A percentile compares a stretch with the other conserved stretches of the same genome.
phyloP scores from a whole-genome alignment of 2,888 invertebrate genomes.

The Watsonalla binaria region DNA sequence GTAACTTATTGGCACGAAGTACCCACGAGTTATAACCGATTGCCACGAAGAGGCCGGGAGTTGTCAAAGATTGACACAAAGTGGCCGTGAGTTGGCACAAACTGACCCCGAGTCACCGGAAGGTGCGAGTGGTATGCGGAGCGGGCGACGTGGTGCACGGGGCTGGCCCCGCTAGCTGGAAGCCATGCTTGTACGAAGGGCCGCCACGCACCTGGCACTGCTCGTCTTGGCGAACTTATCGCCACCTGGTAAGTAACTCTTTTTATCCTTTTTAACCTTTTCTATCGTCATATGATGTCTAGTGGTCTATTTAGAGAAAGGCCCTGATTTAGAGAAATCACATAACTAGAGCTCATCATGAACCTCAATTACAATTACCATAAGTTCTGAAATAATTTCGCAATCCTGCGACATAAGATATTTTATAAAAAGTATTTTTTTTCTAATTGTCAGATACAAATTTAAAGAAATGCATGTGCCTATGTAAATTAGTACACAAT shows the following conservation, averaged over 20 bases:
- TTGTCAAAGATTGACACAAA: not conserved
- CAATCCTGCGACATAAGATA: no score
- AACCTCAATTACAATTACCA: no score
- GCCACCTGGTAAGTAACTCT: conserved; percentile 47
- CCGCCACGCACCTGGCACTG: conserved; percentile 52
- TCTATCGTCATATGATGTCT: no score
- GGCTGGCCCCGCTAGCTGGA: conserved; percentile 50
- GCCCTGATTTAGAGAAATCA: no score
- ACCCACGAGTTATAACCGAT: not conserved
- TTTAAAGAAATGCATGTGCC: no score
- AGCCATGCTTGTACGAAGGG: conserved; percentile 36
- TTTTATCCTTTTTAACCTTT: not conserved
- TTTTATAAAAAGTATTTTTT: no score
- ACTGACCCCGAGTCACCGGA: conserved; percentile 13
- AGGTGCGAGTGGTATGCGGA: conserved; percentile 35
- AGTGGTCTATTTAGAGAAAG: no score
- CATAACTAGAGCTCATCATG: no score
- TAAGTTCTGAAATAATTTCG: no score
- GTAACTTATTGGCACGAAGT: not conserved
- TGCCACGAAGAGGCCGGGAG: not conserved
- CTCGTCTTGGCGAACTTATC: conserved; percentile 53
- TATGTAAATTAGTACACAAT: no score
- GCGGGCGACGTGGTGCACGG: conserved; percentile 30
- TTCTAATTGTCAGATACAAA: no score
- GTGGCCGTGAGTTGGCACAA: no score